Evolutionary conservation across 2,113 vertebrate species (phyloP).

Genomic region (Morone chrysops): DNA sequence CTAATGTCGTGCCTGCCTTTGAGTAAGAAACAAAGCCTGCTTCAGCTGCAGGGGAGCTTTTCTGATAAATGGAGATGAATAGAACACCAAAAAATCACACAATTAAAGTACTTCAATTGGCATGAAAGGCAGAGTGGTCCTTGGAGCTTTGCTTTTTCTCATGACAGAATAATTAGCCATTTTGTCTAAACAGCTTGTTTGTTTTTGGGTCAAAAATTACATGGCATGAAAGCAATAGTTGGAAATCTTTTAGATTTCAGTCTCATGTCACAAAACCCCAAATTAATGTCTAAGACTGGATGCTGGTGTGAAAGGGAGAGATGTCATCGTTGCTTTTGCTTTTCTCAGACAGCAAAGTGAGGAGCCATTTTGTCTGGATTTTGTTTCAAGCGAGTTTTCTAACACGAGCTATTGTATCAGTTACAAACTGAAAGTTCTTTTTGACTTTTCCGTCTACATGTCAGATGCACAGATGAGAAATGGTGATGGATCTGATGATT

Average conservation of each 20-base stretch:
- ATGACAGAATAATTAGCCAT: slow-evolving; percentile 25
- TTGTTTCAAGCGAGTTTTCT: neutral
- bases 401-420: neutral
- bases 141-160: slow-evolving; percentile 13
- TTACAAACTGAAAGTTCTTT: neutral
- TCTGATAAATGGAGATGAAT: slow-evolving; percentile 25
- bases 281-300: slow-evolving; percentile 19
- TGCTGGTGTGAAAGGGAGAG: slow-evolving; percentile 6
- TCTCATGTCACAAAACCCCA: slow-evolving; percentile 7
- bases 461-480: neutral
- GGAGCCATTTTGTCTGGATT: slow-evolving; percentile 5
- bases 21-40: slow-evolving; percentile 6
- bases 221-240: neutral
- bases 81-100: neutral
- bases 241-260: neutral
- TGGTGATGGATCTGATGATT: neutral
- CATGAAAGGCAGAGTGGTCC: slow-evolving; percentile 9
- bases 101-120: neutral
- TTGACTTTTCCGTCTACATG: neutral
- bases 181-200: slow-evolving; percentile 36
- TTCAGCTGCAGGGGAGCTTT: slow-evolving; percentile 6
- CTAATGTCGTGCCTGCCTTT: neutral
- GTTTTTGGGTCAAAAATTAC: slow-evolving; percentile 14
- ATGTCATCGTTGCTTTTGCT: neutral
- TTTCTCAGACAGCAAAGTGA: neutral